Conservation (phyloP, 2,797 vertebrate genomes). For the Liasis olivaceus region DNA sequence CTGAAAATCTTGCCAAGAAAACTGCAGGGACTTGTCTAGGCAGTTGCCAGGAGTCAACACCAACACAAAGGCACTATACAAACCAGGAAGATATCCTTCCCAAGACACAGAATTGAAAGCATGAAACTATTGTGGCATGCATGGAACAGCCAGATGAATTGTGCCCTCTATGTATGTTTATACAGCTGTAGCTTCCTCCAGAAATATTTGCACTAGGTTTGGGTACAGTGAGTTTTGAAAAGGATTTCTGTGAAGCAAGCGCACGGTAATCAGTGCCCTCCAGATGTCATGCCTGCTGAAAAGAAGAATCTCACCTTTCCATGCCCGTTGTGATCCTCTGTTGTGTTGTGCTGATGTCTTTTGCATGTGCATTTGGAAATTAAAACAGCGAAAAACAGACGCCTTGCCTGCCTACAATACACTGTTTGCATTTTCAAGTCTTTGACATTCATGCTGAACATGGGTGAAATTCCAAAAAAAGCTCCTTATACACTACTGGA, state of each 20-base stretch:
- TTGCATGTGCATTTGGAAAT: slow-evolving; percentile 51
- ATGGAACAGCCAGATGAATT: not conserved
- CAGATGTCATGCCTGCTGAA: not conserved
- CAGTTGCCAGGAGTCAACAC: not conserved
- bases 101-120: not conserved
- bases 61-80: not conserved
- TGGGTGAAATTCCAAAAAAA: not conserved
- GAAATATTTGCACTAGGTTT: slow-evolving; percentile 25
- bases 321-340: slow-evolving; percentile 37
- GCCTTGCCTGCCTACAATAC: not conserved
- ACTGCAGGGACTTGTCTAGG: not conserved
- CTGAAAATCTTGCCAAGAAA: not conserved
- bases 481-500: not conserved
- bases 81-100: not conserved
- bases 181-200: not conserved
- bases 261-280: slow-evolving; percentile 9
- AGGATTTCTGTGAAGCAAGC: not conserved
- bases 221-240: slow-evolving; percentile 13
- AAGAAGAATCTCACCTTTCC: not conserved
- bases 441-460: not conserved
- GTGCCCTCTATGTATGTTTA: not conserved
- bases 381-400: slow-evolving; percentile 23
- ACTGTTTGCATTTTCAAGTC: not conserved
- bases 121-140: not conserved
- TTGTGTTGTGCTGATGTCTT: slow-evolving; percentile 39